Base-by-base conservation (phyloP, 2,113 vertebrate species). In the Siniperca chuatsi region DNA sequence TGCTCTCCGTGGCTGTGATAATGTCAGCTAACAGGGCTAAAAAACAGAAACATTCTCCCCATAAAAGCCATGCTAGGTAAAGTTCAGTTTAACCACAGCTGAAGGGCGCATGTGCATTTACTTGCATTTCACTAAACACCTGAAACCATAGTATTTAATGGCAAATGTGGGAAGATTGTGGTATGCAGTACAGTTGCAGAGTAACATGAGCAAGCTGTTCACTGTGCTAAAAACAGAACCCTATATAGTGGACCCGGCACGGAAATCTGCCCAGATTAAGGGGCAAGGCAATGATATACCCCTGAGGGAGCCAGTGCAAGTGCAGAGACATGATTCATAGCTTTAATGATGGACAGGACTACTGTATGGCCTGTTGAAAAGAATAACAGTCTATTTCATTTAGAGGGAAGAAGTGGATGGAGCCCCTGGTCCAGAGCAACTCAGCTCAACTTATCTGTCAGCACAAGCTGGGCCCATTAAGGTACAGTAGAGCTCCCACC, bases 391-490 rank as follows among this genome's bases (percentile, higher is more conserved):
- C 92, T 84, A 80, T 88, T 89, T 89, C 87, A 89, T 90, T 90
- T 78, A 85, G 82, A 81, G 44, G 57, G 68, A 86, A 81, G 81
- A 86, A 82, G 82, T 68, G 85, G 84, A 81, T 35, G 62, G 87
- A 88, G 86, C 80, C 83, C 78, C 77, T 50, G 78, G 87, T 87
- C 82, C 71, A 61, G 65, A 87, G 87, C 6, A 80, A 83, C 84
- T 73, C 64, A 55, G 80, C 92, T 92, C 85, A 89, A 88, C 69
- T 87, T 83, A 92, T 94, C 94, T 91, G 92, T 95, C 93, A 94
- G 79, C 91, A 83, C 84, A 82, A 88, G 77, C 87, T 67, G 88
- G 79, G 76, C 68, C 87, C 83, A 92, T 93, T 91, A 94, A 89
- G 85, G 87, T 87, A 52, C 84, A 74, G 82, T 67, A 65, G 82